Percentiles rank a stretch among this genome's conserved stretches.
phyloP scores from a whole-genome alignment of 2,113 vertebrate species.

The Phyllopteryx taeniolatus region DNA sequence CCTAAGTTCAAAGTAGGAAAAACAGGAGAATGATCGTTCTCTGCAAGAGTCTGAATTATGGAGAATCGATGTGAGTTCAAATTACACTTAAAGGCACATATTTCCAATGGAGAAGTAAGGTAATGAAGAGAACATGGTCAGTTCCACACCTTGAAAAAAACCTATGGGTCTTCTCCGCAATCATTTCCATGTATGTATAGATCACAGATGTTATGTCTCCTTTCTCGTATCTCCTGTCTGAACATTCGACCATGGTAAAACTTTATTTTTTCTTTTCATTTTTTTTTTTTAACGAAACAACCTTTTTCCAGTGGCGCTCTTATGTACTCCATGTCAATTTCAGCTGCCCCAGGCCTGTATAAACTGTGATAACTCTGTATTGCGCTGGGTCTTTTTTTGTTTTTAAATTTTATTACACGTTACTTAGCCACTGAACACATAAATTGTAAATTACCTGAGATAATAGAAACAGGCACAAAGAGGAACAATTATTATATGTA shows the following conservation, averaged over 20 bases:
- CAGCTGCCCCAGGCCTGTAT: slow-evolving; percentile 57
- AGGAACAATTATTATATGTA: slow-evolving; percentile 46
- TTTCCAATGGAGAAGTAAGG: not conserved
- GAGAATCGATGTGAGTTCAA: slow-evolving; percentile 11
- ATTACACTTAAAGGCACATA: slow-evolving; percentile 19
- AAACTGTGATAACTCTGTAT: slow-evolving; percentile 65
- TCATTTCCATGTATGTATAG: not conserved
- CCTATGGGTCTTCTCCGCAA: not conserved
- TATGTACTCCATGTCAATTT: slow-evolving; percentile 24
- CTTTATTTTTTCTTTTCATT: no score
- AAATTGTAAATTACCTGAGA: slow-evolving; percentile 67
- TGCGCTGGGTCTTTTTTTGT: slow-evolving; percentile 55
- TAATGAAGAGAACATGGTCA: not conserved
- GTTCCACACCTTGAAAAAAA: slow-evolving; percentile 4
- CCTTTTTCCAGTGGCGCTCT: not conserved
- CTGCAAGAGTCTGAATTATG: slow-evolving; percentile 13
- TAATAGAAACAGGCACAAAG: slow-evolving; percentile 28
- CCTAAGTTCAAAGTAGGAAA: slow-evolving; percentile 63
- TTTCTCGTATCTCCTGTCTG: slow-evolving; percentile 40
- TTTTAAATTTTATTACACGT: slow-evolving; percentile 43
- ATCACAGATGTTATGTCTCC: slow-evolving; percentile 48
- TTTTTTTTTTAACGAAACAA: not conserved
- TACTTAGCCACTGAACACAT: slow-evolving; percentile 67
- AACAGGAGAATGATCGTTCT: slow-evolving; percentile 6
- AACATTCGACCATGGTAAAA: slow-evolving; percentile 7